Evolutionary conservation across 30 jellyfish, hydroid and myxozoan species (phyloP).

Genomic region (Aurelia sp.): DNA sequence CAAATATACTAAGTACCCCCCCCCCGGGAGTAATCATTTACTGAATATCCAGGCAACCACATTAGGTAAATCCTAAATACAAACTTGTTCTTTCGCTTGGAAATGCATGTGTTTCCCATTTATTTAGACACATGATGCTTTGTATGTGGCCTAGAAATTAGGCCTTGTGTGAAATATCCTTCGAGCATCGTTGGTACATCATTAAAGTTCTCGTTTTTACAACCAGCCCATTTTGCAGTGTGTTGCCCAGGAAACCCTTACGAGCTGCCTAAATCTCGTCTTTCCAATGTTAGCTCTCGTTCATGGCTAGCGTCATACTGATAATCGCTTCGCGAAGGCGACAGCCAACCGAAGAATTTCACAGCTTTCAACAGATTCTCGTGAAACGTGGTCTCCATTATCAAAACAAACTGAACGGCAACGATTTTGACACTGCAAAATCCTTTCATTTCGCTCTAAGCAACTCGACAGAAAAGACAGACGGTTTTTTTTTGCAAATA

Average conservation of each 20-base stretch:
- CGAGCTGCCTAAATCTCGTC: conserved; percentile 12
- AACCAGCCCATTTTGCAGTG: conserved; percentile 14
- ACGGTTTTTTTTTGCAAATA: no score
- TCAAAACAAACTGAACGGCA: background rate
- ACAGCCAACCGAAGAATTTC: conserved; percentile 4
- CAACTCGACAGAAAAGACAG: no score
- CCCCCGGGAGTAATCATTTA: no score
- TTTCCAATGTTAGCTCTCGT: background rate
- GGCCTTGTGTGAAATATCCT: background rate
- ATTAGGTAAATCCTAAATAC: no score
- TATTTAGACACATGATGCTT: background rate
- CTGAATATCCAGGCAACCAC: no score
- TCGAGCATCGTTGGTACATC: background rate
- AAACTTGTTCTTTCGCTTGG: no score
- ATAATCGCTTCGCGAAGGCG: background rate
- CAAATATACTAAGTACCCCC: no score
- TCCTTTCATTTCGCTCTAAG: no score
- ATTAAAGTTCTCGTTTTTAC: background rate
- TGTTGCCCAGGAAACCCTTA: conserved; percentile 1
- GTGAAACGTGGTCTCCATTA: background rate
- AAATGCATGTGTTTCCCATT: no score
- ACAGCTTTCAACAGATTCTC: conserved; percentile 7
- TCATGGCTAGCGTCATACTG: no score
- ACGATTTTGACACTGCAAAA: background rate
- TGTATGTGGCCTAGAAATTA: conserved; percentile 25